Percentiles rank a stretch among this genome's conserved stretches.
phyloP scores from a whole-genome alignment of 2,113 vertebrate genomes.

The Ciconia maguari region DNA sequence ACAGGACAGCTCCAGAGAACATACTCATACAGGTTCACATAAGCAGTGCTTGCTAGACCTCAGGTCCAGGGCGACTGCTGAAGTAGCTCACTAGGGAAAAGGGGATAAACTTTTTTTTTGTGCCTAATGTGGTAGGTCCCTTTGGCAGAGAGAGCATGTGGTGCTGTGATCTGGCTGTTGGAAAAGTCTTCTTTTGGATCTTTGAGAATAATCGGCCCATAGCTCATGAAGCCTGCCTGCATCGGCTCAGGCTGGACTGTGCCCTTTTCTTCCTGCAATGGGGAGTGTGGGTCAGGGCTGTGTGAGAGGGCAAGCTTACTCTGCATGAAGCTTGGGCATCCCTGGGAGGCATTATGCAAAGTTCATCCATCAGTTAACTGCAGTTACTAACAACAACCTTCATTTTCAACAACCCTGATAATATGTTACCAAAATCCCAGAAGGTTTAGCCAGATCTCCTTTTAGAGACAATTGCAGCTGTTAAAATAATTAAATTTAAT shows the following conservation, averaged over 20 bases:
- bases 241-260: background rate
- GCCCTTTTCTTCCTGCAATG: too few relatives aligned
- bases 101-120: background rate
- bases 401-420: background rate
- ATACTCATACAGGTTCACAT: background rate
- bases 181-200: background rate
- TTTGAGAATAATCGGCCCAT: background rate
- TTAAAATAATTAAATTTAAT: background rate
- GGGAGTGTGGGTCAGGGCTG: background rate
- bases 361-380: background rate
- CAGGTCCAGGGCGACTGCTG: accelerated
- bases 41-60: background rate
- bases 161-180: background rate
- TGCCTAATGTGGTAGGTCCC: background rate
- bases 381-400: background rate
- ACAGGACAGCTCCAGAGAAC: background rate
- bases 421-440: background rate
- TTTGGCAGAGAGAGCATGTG: background rate
- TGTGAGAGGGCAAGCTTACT: background rate
- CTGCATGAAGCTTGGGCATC: background rate
- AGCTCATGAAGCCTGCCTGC: background rate
- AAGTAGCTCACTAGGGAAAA: background rate
- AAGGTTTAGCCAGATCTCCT: background rate
- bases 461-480: background rate
- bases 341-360: background rate